Evolutionary conservation across 2,888 invertebrate genomes (phyloP).

Genomic region (Epirrhoe alternata): DNA sequence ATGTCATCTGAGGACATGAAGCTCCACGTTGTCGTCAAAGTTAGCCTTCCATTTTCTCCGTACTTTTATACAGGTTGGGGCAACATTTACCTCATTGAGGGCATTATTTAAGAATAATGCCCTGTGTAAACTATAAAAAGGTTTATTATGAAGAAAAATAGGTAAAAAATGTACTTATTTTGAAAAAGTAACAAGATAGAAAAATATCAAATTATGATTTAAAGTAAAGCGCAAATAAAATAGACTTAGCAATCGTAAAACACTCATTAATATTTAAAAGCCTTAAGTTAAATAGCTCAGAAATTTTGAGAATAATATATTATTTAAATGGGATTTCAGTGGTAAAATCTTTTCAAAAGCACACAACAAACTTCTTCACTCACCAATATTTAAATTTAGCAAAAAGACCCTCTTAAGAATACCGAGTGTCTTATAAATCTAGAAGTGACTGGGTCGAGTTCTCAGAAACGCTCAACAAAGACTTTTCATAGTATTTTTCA

Average conservation of each 20-base stretch:
- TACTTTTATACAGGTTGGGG: background rate
- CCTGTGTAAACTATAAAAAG: too few relatives aligned
- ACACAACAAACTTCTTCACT: too few relatives aligned
- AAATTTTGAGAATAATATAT: too few relatives aligned
- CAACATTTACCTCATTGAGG: background rate
- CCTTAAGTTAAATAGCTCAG: too few relatives aligned
- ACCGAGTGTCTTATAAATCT: background rate
- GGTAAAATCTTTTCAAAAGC: too few relatives aligned
- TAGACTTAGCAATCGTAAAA: background rate
- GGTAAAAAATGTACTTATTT: too few relatives aligned
- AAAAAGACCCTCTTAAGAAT: background rate
- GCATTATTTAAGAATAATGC: too few relatives aligned
- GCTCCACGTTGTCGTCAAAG: slow-evolving; percentile 25
- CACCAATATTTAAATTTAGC: background rate
- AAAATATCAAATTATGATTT: too few relatives aligned
- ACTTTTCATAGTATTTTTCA: slow-evolving; percentile 52
- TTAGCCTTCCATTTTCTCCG: slow-evolving; percentile 6
- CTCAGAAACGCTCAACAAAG: slow-evolving; percentile 53
- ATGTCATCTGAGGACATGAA: slow-evolving; percentile 36
- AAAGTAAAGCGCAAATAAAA: too few relatives aligned
- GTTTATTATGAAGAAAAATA: too few relatives aligned
- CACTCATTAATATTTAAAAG: background rate
- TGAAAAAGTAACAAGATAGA: too few relatives aligned
- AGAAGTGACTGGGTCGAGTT: slow-evolving; percentile 39
- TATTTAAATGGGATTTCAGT: too few relatives aligned